phyloP scores from a whole-genome alignment of 1,140 invertebrate species.

The Macrobrachium nipponense region DNA sequence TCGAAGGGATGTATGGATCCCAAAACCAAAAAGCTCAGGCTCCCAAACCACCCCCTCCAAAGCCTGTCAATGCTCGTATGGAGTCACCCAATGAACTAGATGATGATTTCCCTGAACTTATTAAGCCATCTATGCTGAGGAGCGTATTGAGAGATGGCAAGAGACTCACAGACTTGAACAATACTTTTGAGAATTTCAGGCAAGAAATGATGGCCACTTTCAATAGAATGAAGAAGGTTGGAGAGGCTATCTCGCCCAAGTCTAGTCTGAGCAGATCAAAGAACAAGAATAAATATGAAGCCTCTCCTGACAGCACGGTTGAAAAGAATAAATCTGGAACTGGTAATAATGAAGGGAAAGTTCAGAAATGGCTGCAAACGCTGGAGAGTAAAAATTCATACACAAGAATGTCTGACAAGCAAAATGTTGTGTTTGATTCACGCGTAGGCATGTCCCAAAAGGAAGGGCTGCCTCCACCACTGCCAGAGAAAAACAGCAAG shows the following conservation, averaged over 20 bases:
- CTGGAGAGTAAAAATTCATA: conserved; percentile 53
- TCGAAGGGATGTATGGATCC: conserved; percentile 64
- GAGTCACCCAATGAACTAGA: conserved; percentile 28
- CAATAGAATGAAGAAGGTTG: conserved; percentile 55
- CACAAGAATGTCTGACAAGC: conserved; percentile 40
- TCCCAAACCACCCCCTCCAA: conserved; percentile 40
- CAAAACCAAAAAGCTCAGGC: conserved; percentile 4
- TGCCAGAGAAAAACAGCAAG: conserved; percentile 43
- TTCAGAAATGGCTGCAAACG: conserved; percentile 58
- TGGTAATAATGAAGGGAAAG: conserved; percentile 47
- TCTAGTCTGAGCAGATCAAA: conserved; percentile 47
- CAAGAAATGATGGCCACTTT: conserved; percentile 63
- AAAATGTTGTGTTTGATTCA: conserved; percentile 39
- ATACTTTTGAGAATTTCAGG: conserved; percentile 62
- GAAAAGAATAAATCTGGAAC: conserved; percentile 15
- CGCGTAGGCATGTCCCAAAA: background rate
- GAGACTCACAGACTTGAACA: conserved; percentile 51
- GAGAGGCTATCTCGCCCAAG: conserved; percentile 58
- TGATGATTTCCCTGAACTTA: conserved; percentile 57
- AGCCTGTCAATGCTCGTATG: conserved; percentile 41
- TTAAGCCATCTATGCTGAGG: conserved; percentile 61
- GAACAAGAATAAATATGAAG: conserved; percentile 36
- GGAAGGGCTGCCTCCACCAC: conserved; percentile 20
- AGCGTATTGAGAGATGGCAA: conserved; percentile 58
- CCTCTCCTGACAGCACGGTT: conserved; percentile 12